Evolutionary conservation across 2,797 vertebrate species (phyloP).

Genomic region (Streptopelia turtur): DNA sequence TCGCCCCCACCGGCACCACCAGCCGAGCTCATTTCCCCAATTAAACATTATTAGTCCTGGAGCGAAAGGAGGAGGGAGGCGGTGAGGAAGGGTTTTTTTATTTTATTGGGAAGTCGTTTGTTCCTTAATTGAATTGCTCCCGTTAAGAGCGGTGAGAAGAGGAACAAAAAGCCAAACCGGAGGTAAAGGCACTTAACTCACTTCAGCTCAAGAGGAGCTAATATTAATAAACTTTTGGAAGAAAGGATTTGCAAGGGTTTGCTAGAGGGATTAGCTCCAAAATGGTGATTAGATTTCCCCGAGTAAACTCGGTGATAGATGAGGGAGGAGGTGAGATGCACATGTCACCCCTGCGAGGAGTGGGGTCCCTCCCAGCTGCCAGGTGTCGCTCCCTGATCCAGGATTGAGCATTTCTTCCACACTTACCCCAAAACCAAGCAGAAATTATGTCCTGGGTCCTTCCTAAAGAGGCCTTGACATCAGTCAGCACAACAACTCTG

Average conservation of each 20-base stretch:
- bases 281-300: conserved; percentile 26
- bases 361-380: neutral
- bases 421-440: neutral
- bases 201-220: conserved; percentile 33
- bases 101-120: conserved; percentile 51
- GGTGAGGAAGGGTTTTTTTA: neutral
- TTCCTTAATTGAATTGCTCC: conserved; percentile 73
- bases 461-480: rapidly evolving
- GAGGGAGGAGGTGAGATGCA: neutral
- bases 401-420: neutral
- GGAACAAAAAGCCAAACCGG: neutral
- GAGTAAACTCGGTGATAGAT: neutral
- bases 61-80: neutral
- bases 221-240: conserved; percentile 54
- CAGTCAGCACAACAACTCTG: rapidly evolving
- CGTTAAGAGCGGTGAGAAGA: conserved; percentile 26
- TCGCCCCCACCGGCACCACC: neutral
- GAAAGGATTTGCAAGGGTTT: conserved; percentile 14
- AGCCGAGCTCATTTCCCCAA: conserved; percentile 37
- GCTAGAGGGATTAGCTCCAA: conserved; percentile 26
- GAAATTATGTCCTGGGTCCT: no score
- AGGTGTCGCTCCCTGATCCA: neutral
- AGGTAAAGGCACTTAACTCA: conserved; percentile 23
- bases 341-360: neutral
- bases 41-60: conserved; percentile 24